Base-by-base conservation (phyloP, 1,140 invertebrate genomes). In the Orchestia grillus region DNA sequence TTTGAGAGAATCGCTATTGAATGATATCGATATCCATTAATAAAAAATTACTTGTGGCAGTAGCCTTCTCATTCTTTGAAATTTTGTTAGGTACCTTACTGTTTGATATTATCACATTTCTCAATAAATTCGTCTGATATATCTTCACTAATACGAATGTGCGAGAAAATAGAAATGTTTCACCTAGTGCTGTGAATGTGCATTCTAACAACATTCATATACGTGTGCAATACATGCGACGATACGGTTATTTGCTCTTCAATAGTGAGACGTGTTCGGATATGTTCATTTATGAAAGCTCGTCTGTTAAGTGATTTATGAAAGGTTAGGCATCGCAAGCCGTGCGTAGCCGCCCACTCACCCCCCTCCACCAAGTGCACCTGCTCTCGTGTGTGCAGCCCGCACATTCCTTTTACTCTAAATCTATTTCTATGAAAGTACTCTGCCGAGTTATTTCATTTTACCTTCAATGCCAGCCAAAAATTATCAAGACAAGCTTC, bases 341-440 rank as follows among this genome's bases (percentile, higher is more conserved):
- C 15, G 41, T 90, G 88, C n/a, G 6, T 15, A n/a, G 88, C 16
- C 4, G 88, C 88, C 62, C 88, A 28, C 88, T 43, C 88, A 8
- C 4, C 4, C 41, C 28, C 41, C 41, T 90, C 28, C 42, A 90
- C 28, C 42, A 90, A 16, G 88, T 90, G 88, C 42, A 90, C 88
- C 88, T 90, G 88, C 88, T 90, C n/a, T 90, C 88, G 42, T 42
- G 88, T 4, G 41, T 90, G 88, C 42, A 42, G 88, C 88, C 88
- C 88, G 88, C 88, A 90, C 88, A 90, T 90, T 90, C 88, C 88
- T 90, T 90, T 90, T 90, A 90, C 43, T 90, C 88, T 90, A 90
- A 90, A 90, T 90, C 36, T 90, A 90, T 90, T 90, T 90, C 88
- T 90, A 90, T 90, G 88, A 90, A 77, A 90, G 4, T 43, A 90